phyloP scores from a whole-genome alignment of 1,140 invertebrate species.

The Leptestheria dahalacensis region DNA sequence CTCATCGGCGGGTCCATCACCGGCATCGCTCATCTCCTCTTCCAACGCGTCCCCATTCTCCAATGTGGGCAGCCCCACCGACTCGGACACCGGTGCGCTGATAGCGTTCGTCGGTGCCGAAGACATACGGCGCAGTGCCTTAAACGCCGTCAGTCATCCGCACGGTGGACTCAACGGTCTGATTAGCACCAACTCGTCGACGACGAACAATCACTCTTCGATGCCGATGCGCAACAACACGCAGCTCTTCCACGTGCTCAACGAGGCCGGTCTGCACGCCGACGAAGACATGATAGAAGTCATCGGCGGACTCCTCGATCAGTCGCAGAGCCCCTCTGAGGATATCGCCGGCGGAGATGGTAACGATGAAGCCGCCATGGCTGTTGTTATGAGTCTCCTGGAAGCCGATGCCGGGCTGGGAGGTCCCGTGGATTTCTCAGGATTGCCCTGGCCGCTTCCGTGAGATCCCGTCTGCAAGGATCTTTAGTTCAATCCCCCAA shows the following conservation, averaged over 20 bases:
- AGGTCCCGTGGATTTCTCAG: constrained; percentile 70
- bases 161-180: neutral
- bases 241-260: constrained; percentile 13
- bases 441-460: constrained; percentile 70
- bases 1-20: constrained; percentile 8
- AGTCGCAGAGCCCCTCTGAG: constrained; percentile 23
- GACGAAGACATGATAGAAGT: constrained; percentile 44
- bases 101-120: neutral
- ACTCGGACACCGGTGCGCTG: neutral
- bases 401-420: constrained; percentile 62
- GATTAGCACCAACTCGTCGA: neutral
- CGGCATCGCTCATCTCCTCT: constrained; percentile 6
- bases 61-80: constrained; percentile 9
- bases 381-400: constrained; percentile 78
- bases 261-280: constrained; percentile 16
- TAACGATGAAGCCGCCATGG: constrained; percentile 80
- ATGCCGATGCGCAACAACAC: constrained; percentile 10
- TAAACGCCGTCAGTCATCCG: neutral
- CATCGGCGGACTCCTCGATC: constrained; percentile 35
- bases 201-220: constrained; percentile 2
- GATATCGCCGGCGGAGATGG: constrained; percentile 41
- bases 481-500: no score
- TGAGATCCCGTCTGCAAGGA: constrained; percentile 26
- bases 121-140: neutral
- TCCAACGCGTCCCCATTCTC: constrained; percentile 12